Conservation (phyloP, 2,113 vertebrate species). For the Notiomystis cincta region DNA sequence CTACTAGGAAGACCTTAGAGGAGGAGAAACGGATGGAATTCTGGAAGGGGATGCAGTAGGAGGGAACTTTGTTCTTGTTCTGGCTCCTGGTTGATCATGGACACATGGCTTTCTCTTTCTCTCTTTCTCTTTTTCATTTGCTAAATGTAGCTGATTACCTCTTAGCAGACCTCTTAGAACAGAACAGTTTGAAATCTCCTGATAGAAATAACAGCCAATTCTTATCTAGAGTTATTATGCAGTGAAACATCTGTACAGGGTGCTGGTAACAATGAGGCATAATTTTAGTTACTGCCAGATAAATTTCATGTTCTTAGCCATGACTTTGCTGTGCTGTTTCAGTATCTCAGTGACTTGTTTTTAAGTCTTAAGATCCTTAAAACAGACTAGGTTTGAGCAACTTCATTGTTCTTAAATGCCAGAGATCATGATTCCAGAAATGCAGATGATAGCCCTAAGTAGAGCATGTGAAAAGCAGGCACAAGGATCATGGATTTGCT, state of each 20-base stretch:
- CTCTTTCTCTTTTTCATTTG: neutral
- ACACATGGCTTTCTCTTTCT: neutral
- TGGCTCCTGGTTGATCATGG: neutral
- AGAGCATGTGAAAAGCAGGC: conserved; percentile 1
- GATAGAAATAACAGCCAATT: neutral
- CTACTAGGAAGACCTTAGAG: neutral
- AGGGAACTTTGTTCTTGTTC: neutral
- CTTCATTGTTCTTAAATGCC: neutral
- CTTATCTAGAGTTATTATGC: neutral
- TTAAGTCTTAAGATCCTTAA: neutral
- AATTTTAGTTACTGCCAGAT: neutral
- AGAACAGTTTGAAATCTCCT: neutral
- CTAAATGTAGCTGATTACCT: neutral
- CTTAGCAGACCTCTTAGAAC: neutral
- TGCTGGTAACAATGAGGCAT: neutral
- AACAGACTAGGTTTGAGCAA: neutral
- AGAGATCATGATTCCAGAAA: neutral
- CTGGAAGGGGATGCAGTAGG: neutral
- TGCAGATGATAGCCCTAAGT: neutral
- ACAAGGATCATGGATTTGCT: conserved; percentile 37
- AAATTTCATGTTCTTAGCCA: neutral
- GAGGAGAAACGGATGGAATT: neutral
- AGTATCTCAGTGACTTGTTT: neutral
- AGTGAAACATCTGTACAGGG: neutral
- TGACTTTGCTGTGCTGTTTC: neutral